Conservation (phyloP, 2,113 vertebrate genomes). For the Argyrosomus japonicus region DNA sequence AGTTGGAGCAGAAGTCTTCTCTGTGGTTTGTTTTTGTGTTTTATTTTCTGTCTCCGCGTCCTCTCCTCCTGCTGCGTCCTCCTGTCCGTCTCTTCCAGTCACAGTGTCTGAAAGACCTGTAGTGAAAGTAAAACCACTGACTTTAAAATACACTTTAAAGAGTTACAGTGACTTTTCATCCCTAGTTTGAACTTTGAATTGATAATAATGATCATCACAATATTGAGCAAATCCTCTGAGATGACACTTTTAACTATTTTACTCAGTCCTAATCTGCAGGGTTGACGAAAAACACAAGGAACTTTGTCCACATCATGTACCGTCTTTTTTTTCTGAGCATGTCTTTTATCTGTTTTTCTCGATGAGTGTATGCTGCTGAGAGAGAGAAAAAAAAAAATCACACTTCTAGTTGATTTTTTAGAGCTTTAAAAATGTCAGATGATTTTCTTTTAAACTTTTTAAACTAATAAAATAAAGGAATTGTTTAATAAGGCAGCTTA, state of each 20-base stretch:
- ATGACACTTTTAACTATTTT: not conserved
- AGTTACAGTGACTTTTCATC: not conserved
- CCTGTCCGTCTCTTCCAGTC: not conserved
- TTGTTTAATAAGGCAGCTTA: no score
- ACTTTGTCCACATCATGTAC: not conserved
- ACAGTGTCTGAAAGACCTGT: conserved; percentile 3
- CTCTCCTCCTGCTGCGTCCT: conserved; percentile 13
- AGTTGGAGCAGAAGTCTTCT: conserved; percentile 40
- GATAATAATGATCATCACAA: not conserved
- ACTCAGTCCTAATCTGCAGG: not conserved
- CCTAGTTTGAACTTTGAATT: not conserved
- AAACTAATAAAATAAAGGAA: no score
- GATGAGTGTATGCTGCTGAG: no score
- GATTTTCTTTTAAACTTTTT: no score
- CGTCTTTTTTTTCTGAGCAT: no score
- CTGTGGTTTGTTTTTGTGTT: conserved; percentile 21
- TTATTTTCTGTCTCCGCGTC: not conserved
- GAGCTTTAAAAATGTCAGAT: no score
- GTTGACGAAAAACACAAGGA: not conserved
- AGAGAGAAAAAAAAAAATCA: no score
- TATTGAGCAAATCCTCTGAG: not conserved
- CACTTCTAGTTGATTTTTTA: no score
- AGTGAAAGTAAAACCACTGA: no score
- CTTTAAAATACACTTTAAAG: no score
- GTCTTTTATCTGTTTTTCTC: no score